Conservation (phyloP, 2,888 invertebrate genomes). For the Branchinecta sandiegonensis region DNA sequence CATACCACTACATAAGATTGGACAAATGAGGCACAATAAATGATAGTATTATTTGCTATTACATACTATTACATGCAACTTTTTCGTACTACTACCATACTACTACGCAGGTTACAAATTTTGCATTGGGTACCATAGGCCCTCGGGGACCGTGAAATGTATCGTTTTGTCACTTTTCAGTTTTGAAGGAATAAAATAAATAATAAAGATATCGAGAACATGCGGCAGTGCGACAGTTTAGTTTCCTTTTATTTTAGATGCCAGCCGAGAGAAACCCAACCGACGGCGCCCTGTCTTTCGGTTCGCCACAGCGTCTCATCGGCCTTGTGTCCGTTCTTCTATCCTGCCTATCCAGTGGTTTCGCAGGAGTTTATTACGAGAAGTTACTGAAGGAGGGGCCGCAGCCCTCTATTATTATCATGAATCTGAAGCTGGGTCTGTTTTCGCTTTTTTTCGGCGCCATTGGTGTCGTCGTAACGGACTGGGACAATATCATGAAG, state of each 20-base stretch:
- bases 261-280: not conserved
- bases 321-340: slow-evolving; percentile 37
- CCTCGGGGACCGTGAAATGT: too few relatives aligned
- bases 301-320: slow-evolving; percentile 28
- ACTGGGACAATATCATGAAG: slow-evolving; percentile 33
- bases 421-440: slow-evolving; percentile 40
- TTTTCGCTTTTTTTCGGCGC: slow-evolving; percentile 37
- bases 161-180: too few relatives aligned
- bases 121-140: too few relatives aligned
- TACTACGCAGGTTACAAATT: too few relatives aligned
- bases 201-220: too few relatives aligned
- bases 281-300: not conserved
- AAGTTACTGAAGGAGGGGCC: slow-evolving; percentile 38
- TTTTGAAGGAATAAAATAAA: too few relatives aligned
- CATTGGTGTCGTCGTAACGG: slow-evolving; percentile 35
- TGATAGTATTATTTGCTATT: too few relatives aligned
- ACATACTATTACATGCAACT: too few relatives aligned
- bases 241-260: not conserved
- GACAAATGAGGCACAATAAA: too few relatives aligned
- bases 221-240: not conserved
- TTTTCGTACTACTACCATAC: too few relatives aligned
- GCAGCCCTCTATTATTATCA: slow-evolving; percentile 36
- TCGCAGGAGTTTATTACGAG: slow-evolving; percentile 43
- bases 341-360: slow-evolving; percentile 40
- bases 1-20: too few relatives aligned